These are phyloP conservation scores for Antheraea assamensis DNA, from an alignment of 2,888 invertebrate genomes.

Conservation along the genomic window DNA sequence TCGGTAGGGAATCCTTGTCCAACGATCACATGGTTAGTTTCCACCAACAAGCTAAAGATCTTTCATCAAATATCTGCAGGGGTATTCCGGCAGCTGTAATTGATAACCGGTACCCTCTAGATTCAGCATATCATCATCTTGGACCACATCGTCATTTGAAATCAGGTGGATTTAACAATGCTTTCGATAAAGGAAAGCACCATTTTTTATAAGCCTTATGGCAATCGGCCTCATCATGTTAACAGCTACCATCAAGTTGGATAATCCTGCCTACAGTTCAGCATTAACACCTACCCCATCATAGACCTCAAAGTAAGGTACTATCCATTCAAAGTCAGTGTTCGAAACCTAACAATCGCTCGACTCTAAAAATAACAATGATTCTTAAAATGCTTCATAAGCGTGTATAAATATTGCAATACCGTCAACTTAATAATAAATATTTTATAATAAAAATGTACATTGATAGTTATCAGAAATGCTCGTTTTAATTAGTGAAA, in stretches of 20 bases:
- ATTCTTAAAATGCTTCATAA: neutral
- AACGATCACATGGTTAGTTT: neutral
- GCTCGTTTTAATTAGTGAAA: neutral
- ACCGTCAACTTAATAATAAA: slow-evolving; percentile 1
- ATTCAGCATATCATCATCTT: neutral
- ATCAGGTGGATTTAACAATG: neutral
- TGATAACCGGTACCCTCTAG: neutral
- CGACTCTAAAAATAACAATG: neutral
- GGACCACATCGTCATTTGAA: neutral
- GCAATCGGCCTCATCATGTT: no score
- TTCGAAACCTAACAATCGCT: neutral
- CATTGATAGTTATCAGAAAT: slow-evolving; percentile 16
- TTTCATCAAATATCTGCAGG: neutral
- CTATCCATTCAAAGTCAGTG: no score
- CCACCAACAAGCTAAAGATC: neutral
- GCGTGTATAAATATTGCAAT: slow-evolving; percentile 4
- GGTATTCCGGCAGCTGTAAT: neutral
- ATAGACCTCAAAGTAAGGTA: neutral
- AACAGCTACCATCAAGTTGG: no score
- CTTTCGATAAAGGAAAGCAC: neutral
- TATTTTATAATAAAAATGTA: neutral
- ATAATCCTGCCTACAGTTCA: no score
- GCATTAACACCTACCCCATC: neutral
- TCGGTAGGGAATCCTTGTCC: neutral
- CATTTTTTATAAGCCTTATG: neutral